These are phyloP conservation scores for Leptothorax acervorum DNA, from an alignment of 2,888 invertebrate genomes.

Conservation along the genomic window DNA sequence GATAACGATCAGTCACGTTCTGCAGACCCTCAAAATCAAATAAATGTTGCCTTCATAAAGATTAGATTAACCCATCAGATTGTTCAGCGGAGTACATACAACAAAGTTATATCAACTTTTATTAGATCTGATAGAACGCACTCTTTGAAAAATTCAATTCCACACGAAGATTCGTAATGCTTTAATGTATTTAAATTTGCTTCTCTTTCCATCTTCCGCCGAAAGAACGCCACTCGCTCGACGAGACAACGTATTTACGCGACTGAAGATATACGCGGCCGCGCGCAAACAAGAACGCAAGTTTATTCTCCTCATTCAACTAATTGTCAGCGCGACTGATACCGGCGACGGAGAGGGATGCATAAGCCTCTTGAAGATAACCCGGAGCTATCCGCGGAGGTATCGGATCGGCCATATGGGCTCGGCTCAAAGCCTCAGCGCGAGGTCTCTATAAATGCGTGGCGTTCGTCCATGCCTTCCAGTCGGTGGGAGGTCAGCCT, in stretches of 20 bases:
- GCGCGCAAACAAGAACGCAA: not conserved
- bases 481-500: conserved; percentile 74
- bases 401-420: conserved; percentile 33
- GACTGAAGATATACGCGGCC: not conserved
- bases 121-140: not conserved
- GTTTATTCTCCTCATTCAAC: not conserved
- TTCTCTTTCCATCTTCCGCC: not conserved
- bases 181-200: not conserved
- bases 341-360: conserved; percentile 2
- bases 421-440: conserved; percentile 8
- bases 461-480: conserved; percentile 68
- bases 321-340: not conserved
- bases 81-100: not conserved
- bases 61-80: conserved; percentile 26
- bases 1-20: conserved; percentile 37
- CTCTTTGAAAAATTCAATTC: not conserved
- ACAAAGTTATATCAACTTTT: not conserved
- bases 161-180: not conserved
- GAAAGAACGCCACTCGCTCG: not conserved
- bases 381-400: conserved; percentile 20
- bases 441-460: conserved; percentile 73
- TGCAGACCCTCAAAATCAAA: not conserved
- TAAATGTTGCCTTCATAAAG: conserved; percentile 1
- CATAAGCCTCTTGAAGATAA: conserved; percentile 55
- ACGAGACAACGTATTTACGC: too few relatives aligned